phyloP scores from a whole-genome alignment of 2,797 vertebrate genomes.

The Artibeus lituratus region DNA sequence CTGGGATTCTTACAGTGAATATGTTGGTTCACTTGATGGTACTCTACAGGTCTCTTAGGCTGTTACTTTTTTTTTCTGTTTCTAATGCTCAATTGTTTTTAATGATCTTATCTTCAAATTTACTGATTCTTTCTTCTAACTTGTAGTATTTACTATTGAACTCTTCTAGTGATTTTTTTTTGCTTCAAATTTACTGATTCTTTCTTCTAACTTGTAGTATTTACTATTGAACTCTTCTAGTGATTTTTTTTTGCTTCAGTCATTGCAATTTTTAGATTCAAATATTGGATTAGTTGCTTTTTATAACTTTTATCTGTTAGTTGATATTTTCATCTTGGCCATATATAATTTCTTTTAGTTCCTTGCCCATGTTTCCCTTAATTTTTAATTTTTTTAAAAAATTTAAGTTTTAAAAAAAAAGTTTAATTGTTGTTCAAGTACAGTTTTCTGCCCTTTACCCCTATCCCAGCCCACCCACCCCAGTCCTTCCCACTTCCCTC shows the following conservation, averaged over 20 bases:
- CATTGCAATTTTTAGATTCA: background rate
- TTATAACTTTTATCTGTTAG: background rate
- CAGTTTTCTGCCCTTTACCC: too few relatives aligned
- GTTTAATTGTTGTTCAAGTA: too few relatives aligned
- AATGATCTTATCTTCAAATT: background rate
- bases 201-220: background rate
- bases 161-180: background rate
- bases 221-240: background rate
- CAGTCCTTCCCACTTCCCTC: too few relatives aligned
- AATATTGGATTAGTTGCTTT: background rate
- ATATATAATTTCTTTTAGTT: background rate
- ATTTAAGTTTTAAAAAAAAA: too few relatives aligned
- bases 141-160: background rate
- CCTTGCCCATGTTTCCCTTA: background rate
- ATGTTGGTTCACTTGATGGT: background rate
- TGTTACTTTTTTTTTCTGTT: background rate
- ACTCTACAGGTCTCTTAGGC: background rate
- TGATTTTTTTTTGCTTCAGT: too few relatives aligned
- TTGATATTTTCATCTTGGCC: background rate
- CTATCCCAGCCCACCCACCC: too few relatives aligned
- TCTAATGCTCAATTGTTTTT: background rate
- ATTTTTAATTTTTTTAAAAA: too few relatives aligned
- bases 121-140: background rate
- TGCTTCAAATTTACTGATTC: background rate
- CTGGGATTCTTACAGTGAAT: background rate